Evolutionary conservation across 2,113 vertebrate genomes (phyloP), one percentile per base, ranked within the genome.

Genomic region (Pungitius pungitius): DNA sequence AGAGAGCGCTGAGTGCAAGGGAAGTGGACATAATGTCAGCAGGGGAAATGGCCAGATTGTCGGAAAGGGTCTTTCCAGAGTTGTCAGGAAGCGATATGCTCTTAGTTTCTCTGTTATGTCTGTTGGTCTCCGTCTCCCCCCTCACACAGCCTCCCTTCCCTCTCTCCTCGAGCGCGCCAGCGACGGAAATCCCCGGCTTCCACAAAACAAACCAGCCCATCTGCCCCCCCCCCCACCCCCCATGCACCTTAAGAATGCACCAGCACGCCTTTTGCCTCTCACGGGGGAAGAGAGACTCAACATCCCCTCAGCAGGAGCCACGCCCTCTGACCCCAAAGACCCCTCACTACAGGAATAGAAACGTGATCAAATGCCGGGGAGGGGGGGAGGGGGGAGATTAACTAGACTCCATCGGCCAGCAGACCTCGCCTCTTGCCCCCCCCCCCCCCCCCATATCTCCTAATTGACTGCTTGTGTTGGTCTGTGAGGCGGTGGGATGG

Each of bases 151-250:
- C 39, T 56, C 73, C 73, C 33, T 43, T 77, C 77, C 59, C 62
- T 64, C 42, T 30, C 57, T 68, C 67, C 39, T 68, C 27, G 1
- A 24, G 18, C 43, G 37, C 33, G 71, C 47, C 60, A 51, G 69
- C 47, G 12, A 10, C 84, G 88, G 90, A 92, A 92, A 87, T 85
- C 89, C 91, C 90, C 89, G 0, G 54, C 75, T 81, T 84, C 83
- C 83, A 83, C 73, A 78, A 78, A 52, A 52, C 49, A 52, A 88
- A 81, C 60, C 27, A 6, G 56, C n/a, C 33, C 83, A 82, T 85
- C 24, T 85, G 85, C 89, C 81, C 75, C 45, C 8, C 75, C 79
- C 75, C 80, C 80, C 75, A 51, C 26, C 80, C 80, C 75, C 45
- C 26, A 80, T 66, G 60, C 57, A 78, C 82, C 39, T 77, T 11